Conservation (phyloP, 2,797 vertebrate genomes). For the Kryptolebias ocellatus region DNA sequence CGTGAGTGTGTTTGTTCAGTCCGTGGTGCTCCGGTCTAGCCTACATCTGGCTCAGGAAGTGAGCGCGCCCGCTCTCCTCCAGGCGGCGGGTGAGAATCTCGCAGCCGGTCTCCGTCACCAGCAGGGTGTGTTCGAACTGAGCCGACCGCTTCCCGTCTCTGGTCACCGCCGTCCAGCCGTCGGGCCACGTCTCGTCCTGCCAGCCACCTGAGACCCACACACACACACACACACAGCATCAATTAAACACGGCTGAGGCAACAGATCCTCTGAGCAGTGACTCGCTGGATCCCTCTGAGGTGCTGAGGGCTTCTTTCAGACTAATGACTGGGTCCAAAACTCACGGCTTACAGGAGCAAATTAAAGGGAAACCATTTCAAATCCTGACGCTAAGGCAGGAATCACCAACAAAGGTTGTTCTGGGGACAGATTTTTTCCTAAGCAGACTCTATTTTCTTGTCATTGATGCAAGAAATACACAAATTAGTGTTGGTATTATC, state of each 20-base stretch:
- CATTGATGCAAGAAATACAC: no score
- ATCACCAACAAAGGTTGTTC: no score
- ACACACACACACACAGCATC: conserved; percentile 19
- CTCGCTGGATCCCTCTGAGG: no score
- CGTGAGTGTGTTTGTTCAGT: conserved; percentile 15
- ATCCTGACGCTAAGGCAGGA: no score
- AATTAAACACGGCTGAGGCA: conserved; percentile 30
- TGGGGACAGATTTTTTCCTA: no score
- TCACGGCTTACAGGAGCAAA: no score
- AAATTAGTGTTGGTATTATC: no score
- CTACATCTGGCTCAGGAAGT: conserved; percentile 92
- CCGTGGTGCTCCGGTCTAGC: neutral
- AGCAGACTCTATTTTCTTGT: no score
- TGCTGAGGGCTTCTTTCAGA: neutral
- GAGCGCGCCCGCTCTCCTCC: conserved; percentile 88
- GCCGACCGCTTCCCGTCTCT: conserved; percentile 96
- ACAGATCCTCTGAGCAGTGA: neutral
- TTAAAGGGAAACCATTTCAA: no score
- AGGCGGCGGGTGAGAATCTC: conserved; percentile 93
- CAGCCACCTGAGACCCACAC: conserved; percentile 86
- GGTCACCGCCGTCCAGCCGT: conserved; percentile 97
- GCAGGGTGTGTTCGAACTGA: conserved; percentile 97
- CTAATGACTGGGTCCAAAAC: neutral
- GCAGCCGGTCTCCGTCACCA: conserved; percentile 96
- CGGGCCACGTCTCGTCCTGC: conserved; percentile 99